Base-by-base conservation (phyloP, 2,113 vertebrate species). In the Ammodytes dubius region DNA sequence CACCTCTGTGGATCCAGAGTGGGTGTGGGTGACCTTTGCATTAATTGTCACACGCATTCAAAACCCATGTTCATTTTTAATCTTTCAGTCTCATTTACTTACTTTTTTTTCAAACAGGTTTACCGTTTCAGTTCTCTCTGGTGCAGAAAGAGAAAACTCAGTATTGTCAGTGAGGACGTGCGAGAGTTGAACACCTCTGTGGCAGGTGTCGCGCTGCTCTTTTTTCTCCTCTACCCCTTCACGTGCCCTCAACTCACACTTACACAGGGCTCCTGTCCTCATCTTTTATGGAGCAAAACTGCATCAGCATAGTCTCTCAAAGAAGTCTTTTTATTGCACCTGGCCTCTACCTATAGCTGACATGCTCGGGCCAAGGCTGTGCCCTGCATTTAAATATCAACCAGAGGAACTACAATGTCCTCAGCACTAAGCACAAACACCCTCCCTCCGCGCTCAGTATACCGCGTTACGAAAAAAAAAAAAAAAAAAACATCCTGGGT, bases 381-480 rank as follows among this genome's bases (percentile, higher is more conserved):
- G 70, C 52, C 42, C 84, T 15, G 35, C 27, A 89, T 92, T 93
- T 92, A 68, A 92, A 92, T 92, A 90, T 81, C 79, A 91, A 90
- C 74, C 73, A 37, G 74, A 70, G 17, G 74, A 39, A 52, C 56
- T 54, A 85, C 74, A 89, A 83, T 84, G 47, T 66, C 66, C 69
- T 14, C 73, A 61, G 46, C 54, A 46, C 42, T 54, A 68, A 47
- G 66, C 70, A 54, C 65, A 80, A 66, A 81, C 60, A 52, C 7
- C 4, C 12, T 43, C 43, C 27, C 50, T 70, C n/a, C 35, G 63
- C 72, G 67, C 37, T 74, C 54, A 13, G 71, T 19, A 42, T 19
- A 49, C 47, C 13, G 42, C 65, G 52, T 70, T 78, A 83, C 27
- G 27, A 27, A 64, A 78, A 77, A 72, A 57, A 83, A 79, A 37